A percentile compares a stretch with the other conserved stretches of the same genome.
Conservation (phyloP, 1,140 invertebrate species). For the Ceratoteleas bidentatus region DNA sequence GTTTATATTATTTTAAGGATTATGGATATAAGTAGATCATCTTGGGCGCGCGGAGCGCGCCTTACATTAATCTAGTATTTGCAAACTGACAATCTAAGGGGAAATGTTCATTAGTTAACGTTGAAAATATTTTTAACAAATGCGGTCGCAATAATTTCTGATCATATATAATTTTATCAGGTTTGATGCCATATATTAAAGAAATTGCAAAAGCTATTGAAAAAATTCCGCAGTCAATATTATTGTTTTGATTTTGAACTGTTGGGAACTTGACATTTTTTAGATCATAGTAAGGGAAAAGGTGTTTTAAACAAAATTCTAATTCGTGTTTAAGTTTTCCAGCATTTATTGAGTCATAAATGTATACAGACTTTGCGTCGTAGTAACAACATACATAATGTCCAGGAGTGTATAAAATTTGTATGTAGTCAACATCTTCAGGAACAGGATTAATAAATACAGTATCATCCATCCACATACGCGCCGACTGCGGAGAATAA, state of each 20-base stretch:
- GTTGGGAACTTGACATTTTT: conserved; percentile 19
- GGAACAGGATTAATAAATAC: conserved; percentile 6
- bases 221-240: conserved; percentile 41
- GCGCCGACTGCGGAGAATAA: no score
- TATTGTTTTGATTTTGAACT: conserved; percentile 39
- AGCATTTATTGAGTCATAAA: conserved; percentile 28
- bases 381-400: conserved; percentile 26
- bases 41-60: no score
- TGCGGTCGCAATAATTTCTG: conserved; percentile 24
- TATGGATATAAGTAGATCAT: no score
- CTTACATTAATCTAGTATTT: no score
- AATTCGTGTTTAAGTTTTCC: conserved; percentile 18
- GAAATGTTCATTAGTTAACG: conserved; percentile 21
- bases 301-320: conserved; percentile 8
- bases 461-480: no score
- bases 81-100: no score
- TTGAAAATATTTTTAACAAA: conserved; percentile 17
- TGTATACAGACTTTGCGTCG: conserved; percentile 11
- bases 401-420: conserved; percentile 12
- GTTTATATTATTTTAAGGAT: no score
- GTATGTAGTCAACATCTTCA: conserved; percentile 20
- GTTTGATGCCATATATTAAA: conserved; percentile 29
- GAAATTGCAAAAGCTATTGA: conserved; percentile 38
- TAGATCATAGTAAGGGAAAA: conserved; percentile 16
- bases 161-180: conserved; percentile 38